Percentiles rank a stretch among this genome's conserved stretches.
These are phyloP conservation scores for Sminthurides bifidus DNA, from an alignment of 1,140 invertebrate genomes.

Conservation along the genomic window DNA sequence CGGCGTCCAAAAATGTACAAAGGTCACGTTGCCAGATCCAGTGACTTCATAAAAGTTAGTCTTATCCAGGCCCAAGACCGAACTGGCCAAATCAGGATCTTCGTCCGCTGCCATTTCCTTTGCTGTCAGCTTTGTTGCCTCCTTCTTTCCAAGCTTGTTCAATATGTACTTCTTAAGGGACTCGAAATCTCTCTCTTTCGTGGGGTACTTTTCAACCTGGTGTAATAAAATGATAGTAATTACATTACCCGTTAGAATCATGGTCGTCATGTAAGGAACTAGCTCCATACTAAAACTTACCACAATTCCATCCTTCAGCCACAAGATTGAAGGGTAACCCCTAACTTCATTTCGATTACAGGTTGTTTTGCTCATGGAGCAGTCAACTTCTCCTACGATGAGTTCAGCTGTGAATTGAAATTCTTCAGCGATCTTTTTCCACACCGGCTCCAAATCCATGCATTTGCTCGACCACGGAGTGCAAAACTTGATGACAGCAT, in stretches of 20 bases:
- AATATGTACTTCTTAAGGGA: slow-evolving; percentile 16
- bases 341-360: slow-evolving; percentile 60
- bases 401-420: slow-evolving; percentile 24
- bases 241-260: too few relatives aligned
- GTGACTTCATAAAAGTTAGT: slow-evolving; percentile 21
- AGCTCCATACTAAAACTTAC: slow-evolving; percentile 24
- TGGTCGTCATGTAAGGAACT: not conserved
- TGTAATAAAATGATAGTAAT: too few relatives aligned
- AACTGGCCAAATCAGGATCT: slow-evolving; percentile 32
- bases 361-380: slow-evolving; percentile 35
- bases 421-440: slow-evolving; percentile 26
- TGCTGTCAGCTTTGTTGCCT: slow-evolving; percentile 7
- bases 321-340: slow-evolving; percentile 65
- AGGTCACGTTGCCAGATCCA: slow-evolving; percentile 15
- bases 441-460: slow-evolving; percentile 42
- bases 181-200: slow-evolving; percentile 20
- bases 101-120: slow-evolving; percentile 15
- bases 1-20: slow-evolving; percentile 25
- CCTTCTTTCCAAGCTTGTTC: slow-evolving; percentile 22
- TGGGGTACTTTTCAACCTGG: slow-evolving; percentile 62
- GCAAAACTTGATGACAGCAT: slow-evolving; percentile 71
- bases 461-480: slow-evolving; percentile 78
- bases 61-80: slow-evolving; percentile 31
- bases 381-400: slow-evolving; percentile 24
- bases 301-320: slow-evolving; percentile 60